A percentile compares a stretch with the other conserved stretches of the same genome.
Evolutionary conservation across 2,797 vertebrate genomes (phyloP).

Genomic region (Loriculus beryllinus): DNA sequence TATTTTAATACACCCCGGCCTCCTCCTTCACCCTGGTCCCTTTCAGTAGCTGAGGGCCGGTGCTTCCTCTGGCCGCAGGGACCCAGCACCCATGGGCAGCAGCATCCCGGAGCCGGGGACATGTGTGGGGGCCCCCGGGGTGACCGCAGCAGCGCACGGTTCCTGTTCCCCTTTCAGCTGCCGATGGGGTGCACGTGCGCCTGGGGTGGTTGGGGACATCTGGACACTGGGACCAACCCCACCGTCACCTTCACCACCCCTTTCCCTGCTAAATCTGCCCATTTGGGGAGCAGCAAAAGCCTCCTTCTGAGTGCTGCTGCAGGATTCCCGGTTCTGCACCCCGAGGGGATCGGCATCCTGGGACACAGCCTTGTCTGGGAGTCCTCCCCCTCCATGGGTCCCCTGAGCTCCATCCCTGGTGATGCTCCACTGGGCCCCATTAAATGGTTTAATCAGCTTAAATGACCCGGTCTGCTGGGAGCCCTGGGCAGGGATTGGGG

Average conservation of each 20-base stretch:
- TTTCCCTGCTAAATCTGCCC: neutral
- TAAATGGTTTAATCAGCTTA: neutral
- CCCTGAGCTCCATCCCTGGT: neutral
- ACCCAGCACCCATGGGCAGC: neutral
- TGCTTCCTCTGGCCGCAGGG: neutral
- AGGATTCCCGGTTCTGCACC: neutral
- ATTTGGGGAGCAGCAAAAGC: neutral
- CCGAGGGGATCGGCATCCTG: rapidly evolving
- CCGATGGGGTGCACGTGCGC: rapidly evolving
- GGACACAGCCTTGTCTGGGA: rapidly evolving
- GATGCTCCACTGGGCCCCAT: neutral
- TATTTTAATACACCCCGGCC: neutral
- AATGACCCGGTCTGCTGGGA: neutral
- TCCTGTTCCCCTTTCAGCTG: neutral
- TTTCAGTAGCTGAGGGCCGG: rapidly evolving
- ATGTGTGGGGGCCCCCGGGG: rapidly evolving
- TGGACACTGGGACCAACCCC: neutral
- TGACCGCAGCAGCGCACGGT: neutral
- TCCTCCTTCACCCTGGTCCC: neutral
- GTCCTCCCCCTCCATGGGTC: neutral
- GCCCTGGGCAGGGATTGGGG: neutral
- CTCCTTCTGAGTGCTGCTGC: neutral
- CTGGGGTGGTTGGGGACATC: neutral
- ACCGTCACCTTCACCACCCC: neutral
- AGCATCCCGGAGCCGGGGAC: neutral